These are phyloP conservation scores for Macropis europaea DNA, from an alignment of 2,888 invertebrate species.

Conservation along the genomic window DNA sequence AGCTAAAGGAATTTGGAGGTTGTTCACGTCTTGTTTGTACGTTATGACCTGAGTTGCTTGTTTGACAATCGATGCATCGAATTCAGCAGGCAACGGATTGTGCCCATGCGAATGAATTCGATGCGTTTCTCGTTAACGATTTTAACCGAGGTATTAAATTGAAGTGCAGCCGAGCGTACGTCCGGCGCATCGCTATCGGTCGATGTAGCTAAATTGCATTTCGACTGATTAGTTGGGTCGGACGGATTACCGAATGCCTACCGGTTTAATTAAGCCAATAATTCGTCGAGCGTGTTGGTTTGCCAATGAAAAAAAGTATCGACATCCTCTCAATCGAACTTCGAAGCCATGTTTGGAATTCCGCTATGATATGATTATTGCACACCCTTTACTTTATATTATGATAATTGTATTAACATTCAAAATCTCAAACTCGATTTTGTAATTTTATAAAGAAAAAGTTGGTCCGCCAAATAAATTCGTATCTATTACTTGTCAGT, in stretches of 20 bases:
- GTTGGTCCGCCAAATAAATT: too few relatives aligned
- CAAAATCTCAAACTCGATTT: too few relatives aligned
- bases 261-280: slow-evolving; percentile 76
- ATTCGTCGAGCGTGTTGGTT: slow-evolving; percentile 64
- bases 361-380: background rate
- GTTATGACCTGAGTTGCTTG: background rate
- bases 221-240: slow-evolving; percentile 76
- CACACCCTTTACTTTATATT: background rate
- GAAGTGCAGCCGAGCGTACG: slow-evolving; percentile 73
- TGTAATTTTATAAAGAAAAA: too few relatives aligned
- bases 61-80: slow-evolving; percentile 26
- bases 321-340: slow-evolving; percentile 5
- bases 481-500: too few relatives aligned
- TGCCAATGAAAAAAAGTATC: slow-evolving; percentile 26
- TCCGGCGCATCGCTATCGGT: slow-evolving; percentile 71
- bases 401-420: too few relatives aligned
- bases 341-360: slow-evolving; percentile 3
- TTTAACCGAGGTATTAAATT: slow-evolving; percentile 75
- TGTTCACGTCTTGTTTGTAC: background rate
- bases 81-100: slow-evolving; percentile 30
- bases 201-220: slow-evolving; percentile 78
- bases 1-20: background rate
- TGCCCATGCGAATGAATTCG: slow-evolving; percentile 65
- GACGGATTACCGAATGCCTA: slow-evolving; percentile 76
- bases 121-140: slow-evolving; percentile 75